Evolutionary conservation across 2,888 invertebrate genomes (phyloP).

Genomic region (Apodemia hepburni): DNA sequence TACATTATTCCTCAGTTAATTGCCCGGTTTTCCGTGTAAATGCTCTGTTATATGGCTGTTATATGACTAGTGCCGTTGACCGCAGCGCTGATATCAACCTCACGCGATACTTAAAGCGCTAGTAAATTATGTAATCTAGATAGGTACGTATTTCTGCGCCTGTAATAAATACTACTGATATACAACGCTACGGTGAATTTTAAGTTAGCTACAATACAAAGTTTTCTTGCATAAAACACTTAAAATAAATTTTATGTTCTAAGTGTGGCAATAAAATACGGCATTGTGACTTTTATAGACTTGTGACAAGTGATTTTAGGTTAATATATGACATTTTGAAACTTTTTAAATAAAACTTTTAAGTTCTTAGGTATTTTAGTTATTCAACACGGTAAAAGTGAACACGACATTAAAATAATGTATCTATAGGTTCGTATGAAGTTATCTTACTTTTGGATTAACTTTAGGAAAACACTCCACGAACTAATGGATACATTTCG

Average conservation of each 20-base stretch:
- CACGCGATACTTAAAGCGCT: conserved; percentile 39
- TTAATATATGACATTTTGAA: neutral
- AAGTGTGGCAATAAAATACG: neutral
- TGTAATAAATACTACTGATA: conserved; percentile 21
- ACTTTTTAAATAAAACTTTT: neutral
- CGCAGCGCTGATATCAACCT: conserved; percentile 42
- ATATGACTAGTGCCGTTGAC: conserved; percentile 32
- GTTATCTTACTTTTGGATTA: neutral
- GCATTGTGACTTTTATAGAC: neutral
- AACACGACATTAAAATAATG: neutral
- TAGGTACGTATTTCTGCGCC: conserved; percentile 30
- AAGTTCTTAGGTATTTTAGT: too few species aligned
- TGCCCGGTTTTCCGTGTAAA: conserved; percentile 10
- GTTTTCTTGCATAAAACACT: neutral
- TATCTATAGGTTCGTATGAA: neutral
- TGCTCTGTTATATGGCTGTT: conserved; percentile 21
- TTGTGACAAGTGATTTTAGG: neutral
- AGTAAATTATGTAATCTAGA: conserved; percentile 41
- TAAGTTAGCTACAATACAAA: neutral
- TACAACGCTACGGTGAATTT: conserved; percentile 10
- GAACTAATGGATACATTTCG: neutral
- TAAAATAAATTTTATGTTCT: neutral
- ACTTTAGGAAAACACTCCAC: neutral
- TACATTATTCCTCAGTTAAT: conserved; percentile 1
- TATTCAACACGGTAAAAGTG: neutral